Base-by-base conservation (phyloP, 2,888 invertebrate genomes). In the Drosophila diplacantha region DNA sequence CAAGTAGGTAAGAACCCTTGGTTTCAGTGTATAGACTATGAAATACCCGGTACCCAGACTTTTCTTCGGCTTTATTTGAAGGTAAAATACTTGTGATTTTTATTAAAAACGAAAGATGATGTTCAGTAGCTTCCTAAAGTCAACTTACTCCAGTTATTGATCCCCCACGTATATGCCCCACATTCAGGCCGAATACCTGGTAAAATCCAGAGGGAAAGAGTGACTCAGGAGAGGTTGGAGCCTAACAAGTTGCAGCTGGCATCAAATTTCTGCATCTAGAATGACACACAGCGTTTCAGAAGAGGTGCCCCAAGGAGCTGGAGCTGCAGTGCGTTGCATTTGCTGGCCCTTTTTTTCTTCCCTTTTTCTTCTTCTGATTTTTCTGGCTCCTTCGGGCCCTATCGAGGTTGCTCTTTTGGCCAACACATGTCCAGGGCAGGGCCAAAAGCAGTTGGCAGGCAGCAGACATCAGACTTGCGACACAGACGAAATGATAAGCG, bases 181-280 rank as follows among this genome's bases (percentile, higher is more conserved):
- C 12, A 5, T 44, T 12, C 16, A 29, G 18, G 1, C 8, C 0
- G 0, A 20, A 20, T 31, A 46, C 44, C 29, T 20, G 5, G 8
- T 31, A 20, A 31, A 46, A 46, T 31, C 20, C 14, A 14, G 29
- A 46, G 14, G 9, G 18, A 49, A 63, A 49, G 29, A 44, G 44
- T 11, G n/a, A 11, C 24, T 7, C 37, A 35, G 34, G 41, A 44
- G 31, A 49, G 61, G 66, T 53, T 52, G 51, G 49, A 52, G 73
- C 73, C 74, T 78, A 78, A 81, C 81, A 80, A 81, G 74, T 59
- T 61, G 61, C 81, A 81, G 71, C 79, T 76, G 76, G 78, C 76
- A 81, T 80, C 72, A 80, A 81, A 81, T 80, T 81, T 79, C 81
- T 78, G 75, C 76, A 78, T 81, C 81, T 65, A 63, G 68, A 79